These are phyloP conservation scores for Luperina testacea DNA, from an alignment of 2,888 invertebrate genomes.

Conservation along the genomic window DNA sequence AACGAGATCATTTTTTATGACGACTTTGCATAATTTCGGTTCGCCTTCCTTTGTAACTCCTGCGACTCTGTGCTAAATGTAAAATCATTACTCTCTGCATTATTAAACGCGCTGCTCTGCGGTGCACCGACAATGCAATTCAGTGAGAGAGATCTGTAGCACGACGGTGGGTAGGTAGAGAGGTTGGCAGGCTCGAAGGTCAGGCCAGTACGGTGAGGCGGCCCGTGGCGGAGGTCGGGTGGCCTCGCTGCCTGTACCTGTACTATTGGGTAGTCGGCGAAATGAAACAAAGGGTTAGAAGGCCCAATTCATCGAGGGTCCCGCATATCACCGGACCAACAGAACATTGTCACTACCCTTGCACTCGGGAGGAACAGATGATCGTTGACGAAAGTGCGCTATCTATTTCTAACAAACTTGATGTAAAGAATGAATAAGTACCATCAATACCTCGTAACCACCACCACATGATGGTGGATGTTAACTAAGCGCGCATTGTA, in stretches of 20 bases:
- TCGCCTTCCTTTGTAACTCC: conserved; percentile 27
- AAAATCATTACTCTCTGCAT: conserved; percentile 31
- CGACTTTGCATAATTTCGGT: conserved; percentile 16
- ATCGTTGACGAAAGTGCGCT: not conserved
- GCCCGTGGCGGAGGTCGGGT: conserved; percentile 40
- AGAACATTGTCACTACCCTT: no score
- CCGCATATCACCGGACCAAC: no score
- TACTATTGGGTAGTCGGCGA: not conserved
- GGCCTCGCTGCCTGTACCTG: conserved; percentile 27
- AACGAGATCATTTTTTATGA: conserved; percentile 13
- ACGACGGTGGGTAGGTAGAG: not conserved
- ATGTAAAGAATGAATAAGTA: not conserved
- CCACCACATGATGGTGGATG: not conserved
- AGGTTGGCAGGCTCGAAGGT: conserved; percentile 39
- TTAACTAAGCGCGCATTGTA: not conserved
- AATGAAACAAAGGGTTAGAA: not conserved
- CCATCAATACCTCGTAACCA: not conserved
- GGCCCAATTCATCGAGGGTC: not conserved
- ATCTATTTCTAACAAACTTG: no score
- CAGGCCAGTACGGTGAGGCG: conserved; percentile 24
- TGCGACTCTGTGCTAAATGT: conserved; percentile 30
- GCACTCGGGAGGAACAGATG: not conserved
- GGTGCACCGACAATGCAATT: conserved; percentile 36
- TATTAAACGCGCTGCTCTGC: conserved; percentile 36
- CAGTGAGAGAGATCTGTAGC: conserved; percentile 39